Evolutionary conservation across 2,888 invertebrate genomes (phyloP).

Genomic region (Spilosoma lubricipeda): DNA sequence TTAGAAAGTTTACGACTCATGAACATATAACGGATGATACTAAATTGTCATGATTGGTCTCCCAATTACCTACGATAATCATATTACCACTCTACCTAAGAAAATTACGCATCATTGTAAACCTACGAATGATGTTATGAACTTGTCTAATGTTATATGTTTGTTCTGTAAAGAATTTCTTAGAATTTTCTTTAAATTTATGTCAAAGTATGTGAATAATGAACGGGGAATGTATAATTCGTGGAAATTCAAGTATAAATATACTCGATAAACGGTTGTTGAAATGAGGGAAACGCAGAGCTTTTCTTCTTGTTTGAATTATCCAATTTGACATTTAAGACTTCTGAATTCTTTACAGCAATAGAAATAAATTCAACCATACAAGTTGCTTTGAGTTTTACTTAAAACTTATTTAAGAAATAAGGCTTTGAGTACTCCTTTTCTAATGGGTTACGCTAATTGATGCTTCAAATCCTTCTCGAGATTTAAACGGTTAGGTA

Average conservation of each 20-base stretch:
- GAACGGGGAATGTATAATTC: background rate
- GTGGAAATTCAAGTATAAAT: background rate
- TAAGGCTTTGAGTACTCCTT: too few species aligned
- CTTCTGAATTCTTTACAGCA: too few species aligned
- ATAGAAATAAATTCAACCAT: too few species aligned
- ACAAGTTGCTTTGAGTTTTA: too few species aligned
- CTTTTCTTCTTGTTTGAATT: background rate
- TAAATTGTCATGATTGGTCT: conserved; percentile 19
- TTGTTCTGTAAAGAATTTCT: conserved; percentile 3
- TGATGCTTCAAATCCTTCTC: too few species aligned
- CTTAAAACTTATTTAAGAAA: too few species aligned
- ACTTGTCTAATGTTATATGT: background rate
- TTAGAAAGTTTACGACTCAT: conserved; percentile 12
- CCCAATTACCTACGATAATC: conserved; percentile 22
- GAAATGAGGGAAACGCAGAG: background rate
- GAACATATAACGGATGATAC: conserved; percentile 20
- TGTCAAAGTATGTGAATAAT: background rate
- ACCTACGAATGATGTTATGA: conserved; percentile 2
- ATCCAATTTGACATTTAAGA: background rate
- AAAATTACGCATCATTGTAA: conserved; percentile 9
- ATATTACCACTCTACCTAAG: conserved; percentile 7
- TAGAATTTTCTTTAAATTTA: background rate
- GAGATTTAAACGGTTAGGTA: too few species aligned
- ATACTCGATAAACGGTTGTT: background rate
- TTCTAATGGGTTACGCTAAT: too few species aligned